phyloP scores from a whole-genome alignment of 2,888 invertebrate species.

The Argyresthia goedartella region DNA sequence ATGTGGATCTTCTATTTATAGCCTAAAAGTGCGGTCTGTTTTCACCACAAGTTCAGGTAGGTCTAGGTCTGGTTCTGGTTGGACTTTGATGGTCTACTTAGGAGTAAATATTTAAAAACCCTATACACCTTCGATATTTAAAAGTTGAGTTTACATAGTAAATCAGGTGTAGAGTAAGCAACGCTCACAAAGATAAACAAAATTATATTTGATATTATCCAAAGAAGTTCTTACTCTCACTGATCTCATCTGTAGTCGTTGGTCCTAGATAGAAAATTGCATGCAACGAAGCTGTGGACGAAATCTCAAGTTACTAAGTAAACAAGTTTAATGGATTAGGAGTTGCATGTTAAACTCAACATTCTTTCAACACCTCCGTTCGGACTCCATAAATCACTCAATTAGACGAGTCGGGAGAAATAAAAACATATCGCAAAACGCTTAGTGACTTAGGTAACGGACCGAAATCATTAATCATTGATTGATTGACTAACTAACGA shows the following conservation, averaged over 20 bases:
- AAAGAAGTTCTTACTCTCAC: no score
- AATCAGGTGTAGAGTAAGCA: not conserved
- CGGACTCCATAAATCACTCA: slow-evolving; percentile 59
- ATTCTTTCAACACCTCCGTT: slow-evolving; percentile 45
- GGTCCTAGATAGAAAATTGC: no score
- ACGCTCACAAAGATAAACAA: not conserved
- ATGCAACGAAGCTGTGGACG: no score
- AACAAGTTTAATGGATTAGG: not conserved
- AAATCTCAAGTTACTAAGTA: not conserved
- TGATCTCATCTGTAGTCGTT: no score
- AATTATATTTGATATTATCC: not conserved
- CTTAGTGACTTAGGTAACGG: slow-evolving; percentile 17
- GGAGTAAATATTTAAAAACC: not conserved
- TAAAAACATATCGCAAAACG: slow-evolving; percentile 43
- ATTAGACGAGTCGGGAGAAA: slow-evolving; percentile 32
- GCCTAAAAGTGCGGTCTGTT: no score
- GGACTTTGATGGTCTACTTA: not conserved
- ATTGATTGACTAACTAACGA: slow-evolving; percentile 10
- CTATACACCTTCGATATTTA: not conserved
- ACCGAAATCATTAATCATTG: slow-evolving; percentile 35
- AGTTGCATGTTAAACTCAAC: not conserved
- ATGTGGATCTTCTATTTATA: no score
- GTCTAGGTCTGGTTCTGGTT: slow-evolving; percentile 19
- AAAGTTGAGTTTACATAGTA: not conserved
- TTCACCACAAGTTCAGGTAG: slow-evolving; percentile 28